These are phyloP conservation scores for Homalodisca vitripennis DNA, from an alignment of 1,140 invertebrate genomes.

Conservation along the genomic window DNA sequence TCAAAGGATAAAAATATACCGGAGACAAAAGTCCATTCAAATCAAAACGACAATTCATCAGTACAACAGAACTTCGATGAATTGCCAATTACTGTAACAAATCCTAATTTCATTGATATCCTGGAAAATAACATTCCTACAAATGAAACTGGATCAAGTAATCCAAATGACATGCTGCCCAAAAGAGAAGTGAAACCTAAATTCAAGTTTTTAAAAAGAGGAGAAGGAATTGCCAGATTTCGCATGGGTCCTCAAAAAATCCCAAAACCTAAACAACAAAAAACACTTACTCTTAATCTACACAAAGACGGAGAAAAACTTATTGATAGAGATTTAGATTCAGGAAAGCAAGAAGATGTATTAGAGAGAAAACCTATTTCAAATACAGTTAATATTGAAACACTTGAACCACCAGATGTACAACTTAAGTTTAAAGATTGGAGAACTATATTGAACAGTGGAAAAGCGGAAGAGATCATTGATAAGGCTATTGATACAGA, in stretches of 20 bases:
- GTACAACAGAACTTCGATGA: constrained; percentile 20
- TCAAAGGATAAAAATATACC: not conserved
- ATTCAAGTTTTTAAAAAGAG: constrained; percentile 29
- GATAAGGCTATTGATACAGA: not conserved
- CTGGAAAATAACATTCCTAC: constrained; percentile 41
- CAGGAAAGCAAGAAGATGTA: too few relatives aligned
- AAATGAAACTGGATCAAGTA: not conserved
- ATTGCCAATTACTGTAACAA: constrained; percentile 30
- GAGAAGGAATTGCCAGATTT: constrained; percentile 30
- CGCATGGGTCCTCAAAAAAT: constrained; percentile 3
- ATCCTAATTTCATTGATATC: constrained; percentile 38
- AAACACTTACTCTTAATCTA: not conserved
- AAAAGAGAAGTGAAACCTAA: constrained; percentile 16
- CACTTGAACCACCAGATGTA: not conserved
- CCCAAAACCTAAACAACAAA: not conserved
- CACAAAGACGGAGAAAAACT: not conserved
- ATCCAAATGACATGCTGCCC: constrained; percentile 30
- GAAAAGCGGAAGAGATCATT: not conserved
- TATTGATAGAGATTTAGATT: too few relatives aligned
- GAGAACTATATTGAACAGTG: not conserved
- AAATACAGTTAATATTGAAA: not conserved
- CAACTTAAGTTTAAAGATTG: constrained; percentile 9
- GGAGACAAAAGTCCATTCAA: not conserved
- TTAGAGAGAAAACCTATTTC: too few relatives aligned
- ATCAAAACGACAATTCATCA: not conserved